Evolutionary conservation across 1,140 invertebrate species (phyloP).

Genomic region (Apis mellifera): DNA sequence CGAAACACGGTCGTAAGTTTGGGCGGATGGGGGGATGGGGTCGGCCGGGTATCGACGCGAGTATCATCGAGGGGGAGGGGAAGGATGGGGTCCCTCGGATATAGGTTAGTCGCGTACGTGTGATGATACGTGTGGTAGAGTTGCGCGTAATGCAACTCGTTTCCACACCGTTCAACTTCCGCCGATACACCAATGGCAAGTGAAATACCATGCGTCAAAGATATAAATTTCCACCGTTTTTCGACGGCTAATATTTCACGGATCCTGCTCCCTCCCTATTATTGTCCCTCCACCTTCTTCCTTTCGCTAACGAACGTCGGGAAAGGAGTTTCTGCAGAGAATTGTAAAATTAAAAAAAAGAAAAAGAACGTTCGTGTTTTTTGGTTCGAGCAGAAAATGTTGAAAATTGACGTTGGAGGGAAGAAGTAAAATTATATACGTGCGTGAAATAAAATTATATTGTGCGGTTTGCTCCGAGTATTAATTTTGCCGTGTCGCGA

Average conservation of each 20-base stretch:
- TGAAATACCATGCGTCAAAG: slow-evolving; percentile 30
- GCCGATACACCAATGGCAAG: slow-evolving; percentile 12
- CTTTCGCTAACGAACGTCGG: too few species aligned
- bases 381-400: too few species aligned
- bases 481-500: too few species aligned
- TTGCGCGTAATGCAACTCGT: slow-evolving; percentile 21
- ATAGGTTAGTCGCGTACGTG: background rate
- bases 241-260: slow-evolving; percentile 34
- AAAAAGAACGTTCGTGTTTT: too few species aligned
- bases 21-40: background rate
- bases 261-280: background rate
- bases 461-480: too few species aligned
- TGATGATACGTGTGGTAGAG: too few species aligned
- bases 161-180: background rate
- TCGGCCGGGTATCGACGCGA: slow-evolving; percentile 30
- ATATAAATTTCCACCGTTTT: slow-evolving; percentile 16
- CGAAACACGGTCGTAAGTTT: slow-evolving; percentile 10
- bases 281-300: too few species aligned
- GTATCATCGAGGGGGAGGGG: background rate
- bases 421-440: too few species aligned
- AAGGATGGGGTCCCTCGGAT: background rate
- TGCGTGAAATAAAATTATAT: too few species aligned
- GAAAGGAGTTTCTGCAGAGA: too few species aligned
- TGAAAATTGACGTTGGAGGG: too few species aligned
- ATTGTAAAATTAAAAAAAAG: too few species aligned